Evolutionary conservation across 1,140 invertebrate genomes (phyloP).

Genomic region (Solen grandis): DNA sequence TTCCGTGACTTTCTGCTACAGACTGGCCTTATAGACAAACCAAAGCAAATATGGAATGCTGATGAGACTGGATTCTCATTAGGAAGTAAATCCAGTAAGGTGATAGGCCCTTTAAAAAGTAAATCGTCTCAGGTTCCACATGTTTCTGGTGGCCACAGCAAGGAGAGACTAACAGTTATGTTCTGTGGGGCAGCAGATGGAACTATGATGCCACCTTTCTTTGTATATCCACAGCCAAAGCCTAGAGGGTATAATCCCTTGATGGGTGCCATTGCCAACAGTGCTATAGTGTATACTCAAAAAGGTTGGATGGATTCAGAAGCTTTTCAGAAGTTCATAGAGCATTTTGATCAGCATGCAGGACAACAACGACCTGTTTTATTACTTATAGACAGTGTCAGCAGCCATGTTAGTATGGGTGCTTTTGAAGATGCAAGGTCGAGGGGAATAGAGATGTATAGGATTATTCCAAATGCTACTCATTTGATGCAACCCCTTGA

Average conservation of each 20-base stretch:
- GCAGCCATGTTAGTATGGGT: constrained; percentile 15
- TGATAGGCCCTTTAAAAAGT: constrained; percentile 23
- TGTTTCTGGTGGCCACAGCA: constrained; percentile 19
- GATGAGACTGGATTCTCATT: no score
- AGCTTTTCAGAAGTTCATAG: no score
- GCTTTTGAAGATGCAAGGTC: constrained; percentile 30
- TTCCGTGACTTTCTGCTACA: constrained; percentile 12
- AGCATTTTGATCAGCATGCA: constrained; percentile 55
- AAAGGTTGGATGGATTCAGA: neutral
- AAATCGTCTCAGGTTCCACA: neutral
- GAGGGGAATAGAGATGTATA: constrained; percentile 40
- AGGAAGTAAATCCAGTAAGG: constrained; percentile 20
- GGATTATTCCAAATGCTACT: constrained; percentile 54
- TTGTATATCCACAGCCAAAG: no score
- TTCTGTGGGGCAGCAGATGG: constrained; percentile 29
- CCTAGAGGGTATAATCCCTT: neutral
- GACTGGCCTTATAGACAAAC: constrained; percentile 30
- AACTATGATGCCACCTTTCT: constrained; percentile 22
- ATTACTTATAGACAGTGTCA: no score
- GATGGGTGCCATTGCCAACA: no score
- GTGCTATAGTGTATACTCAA: neutral
- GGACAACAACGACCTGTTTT: constrained; percentile 42
- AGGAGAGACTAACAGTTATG: constrained; percentile 4
- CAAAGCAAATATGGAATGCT: no score
- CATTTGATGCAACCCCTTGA: constrained; percentile 57